These are phyloP conservation scores for Orientallactaga bullata DNA, from an alignment of 2,113 vertebrate genomes.

Conservation along the genomic window DNA sequence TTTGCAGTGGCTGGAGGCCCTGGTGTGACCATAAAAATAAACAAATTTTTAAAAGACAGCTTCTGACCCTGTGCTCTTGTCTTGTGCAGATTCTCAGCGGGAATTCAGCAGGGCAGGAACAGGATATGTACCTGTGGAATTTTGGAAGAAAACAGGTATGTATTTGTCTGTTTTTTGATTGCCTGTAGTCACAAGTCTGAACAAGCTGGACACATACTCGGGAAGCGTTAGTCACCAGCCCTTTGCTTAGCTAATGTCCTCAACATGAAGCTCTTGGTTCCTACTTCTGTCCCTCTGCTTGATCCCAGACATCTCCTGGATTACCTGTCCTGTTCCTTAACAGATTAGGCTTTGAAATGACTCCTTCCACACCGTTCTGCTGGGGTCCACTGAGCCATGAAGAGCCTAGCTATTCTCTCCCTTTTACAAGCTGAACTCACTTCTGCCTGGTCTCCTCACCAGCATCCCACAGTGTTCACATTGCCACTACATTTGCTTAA, in stretches of 20 bases:
- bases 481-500: not conserved
- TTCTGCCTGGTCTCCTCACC: not conserved
- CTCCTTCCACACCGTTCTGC: not conserved
- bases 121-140: constrained; percentile 97
- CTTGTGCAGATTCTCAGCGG: constrained; percentile 91
- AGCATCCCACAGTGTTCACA: not conserved
- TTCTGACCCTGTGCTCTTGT: constrained; percentile 68
- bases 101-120: constrained; percentile 94
- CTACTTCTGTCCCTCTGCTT: not conserved
- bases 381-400: not conserved
- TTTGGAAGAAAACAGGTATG: constrained; percentile 99
- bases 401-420: not conserved
- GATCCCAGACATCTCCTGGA: not conserved
- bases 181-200: not conserved
- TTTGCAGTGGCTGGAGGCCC: too few relatives aligned
- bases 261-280: not conserved
- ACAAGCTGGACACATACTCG: not conserved
- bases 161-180: constrained; percentile 9
- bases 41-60: not conserved
- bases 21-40: too few relatives aligned
- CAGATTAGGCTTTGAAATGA: constrained; percentile 30
- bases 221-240: not conserved
- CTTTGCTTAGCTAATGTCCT: not conserved
- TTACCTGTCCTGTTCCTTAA: not conserved
- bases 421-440: not conserved